Conservation (phyloP, 2,888 invertebrate species). For the Gortyna flavago region DNA sequence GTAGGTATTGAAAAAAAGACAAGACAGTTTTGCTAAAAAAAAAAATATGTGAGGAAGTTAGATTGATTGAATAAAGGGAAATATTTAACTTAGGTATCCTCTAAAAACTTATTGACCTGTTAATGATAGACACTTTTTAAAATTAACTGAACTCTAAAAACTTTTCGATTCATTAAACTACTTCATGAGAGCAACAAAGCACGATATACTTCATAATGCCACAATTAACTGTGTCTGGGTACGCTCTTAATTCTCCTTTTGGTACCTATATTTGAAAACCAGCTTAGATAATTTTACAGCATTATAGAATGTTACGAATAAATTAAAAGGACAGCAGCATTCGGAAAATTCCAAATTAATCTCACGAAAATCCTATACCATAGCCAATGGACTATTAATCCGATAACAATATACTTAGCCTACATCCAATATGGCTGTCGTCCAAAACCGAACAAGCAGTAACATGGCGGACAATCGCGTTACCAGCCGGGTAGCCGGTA, state of each 20-base stretch:
- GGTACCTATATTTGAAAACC: not conserved
- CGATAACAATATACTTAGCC: conserved; percentile 77
- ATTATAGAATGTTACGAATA: not conserved
- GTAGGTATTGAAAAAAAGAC: too few relatives aligned
- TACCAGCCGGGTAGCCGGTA: conserved; percentile 61
- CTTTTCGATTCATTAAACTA: too few relatives aligned
- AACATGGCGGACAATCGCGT: conserved; percentile 69
- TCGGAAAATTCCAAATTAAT: conserved; percentile 7
- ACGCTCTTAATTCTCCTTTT: not conserved
- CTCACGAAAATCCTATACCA: conserved; percentile 68
- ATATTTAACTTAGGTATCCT: too few relatives aligned
- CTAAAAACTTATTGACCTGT: too few relatives aligned
- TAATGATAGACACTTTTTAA: too few relatives aligned
- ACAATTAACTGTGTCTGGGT: too few relatives aligned
- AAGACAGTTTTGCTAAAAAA: too few relatives aligned
- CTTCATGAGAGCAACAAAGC: too few relatives aligned
- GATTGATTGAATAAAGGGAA: too few relatives aligned
- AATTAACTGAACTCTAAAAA: too few relatives aligned
- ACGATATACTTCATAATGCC: too few relatives aligned
- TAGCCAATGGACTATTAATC: conserved; percentile 74
- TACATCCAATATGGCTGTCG: conserved; percentile 80
- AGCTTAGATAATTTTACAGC: not conserved
- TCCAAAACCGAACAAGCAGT: conserved; percentile 68
- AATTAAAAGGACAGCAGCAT: not conserved
- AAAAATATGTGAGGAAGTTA: too few relatives aligned